Evolutionary conservation across 64 coral and sea anemone genomes (phyloP).

Genomic region (Cladopsammia gracilis): DNA sequence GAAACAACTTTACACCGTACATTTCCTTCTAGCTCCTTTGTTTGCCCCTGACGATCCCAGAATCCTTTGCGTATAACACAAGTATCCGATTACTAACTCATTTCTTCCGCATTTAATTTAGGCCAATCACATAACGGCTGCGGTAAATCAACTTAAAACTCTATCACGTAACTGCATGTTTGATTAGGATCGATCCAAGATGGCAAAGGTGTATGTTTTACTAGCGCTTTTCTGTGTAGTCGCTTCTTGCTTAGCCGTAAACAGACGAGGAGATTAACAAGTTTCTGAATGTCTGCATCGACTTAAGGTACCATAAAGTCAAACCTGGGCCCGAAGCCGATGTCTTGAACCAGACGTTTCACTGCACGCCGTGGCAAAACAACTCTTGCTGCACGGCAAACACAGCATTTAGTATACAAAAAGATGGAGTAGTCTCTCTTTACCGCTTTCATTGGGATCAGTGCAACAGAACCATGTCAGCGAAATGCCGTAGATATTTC

Average conservation of each 20-base stretch:
- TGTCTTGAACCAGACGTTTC: constrained; percentile 35
- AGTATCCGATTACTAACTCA: no score
- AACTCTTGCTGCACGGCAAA: constrained; percentile 86
- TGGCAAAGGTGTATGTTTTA: not conserved
- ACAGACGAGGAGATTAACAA: constrained; percentile 72
- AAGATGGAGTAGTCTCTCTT: constrained; percentile 76
- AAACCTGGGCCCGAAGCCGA: constrained; percentile 82
- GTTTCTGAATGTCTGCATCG: constrained; percentile 84
- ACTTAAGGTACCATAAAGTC: constrained; percentile 85
- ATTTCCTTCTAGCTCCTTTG: no score
- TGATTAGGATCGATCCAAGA: not conserved
- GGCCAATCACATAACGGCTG: no score
- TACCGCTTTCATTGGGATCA: constrained; percentile 96
- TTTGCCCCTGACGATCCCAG: no score
- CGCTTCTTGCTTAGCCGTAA: not conserved
- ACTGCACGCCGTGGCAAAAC: constrained; percentile 87
- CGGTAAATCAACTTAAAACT: no score
- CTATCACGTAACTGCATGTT: no score
- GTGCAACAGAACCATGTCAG: constrained; percentile 70
- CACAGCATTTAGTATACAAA: constrained; percentile 75
- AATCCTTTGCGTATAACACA: no score
- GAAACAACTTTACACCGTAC: no score
- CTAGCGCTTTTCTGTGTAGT: not conserved
- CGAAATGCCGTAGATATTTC: constrained; percentile 80
- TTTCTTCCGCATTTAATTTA: no score